phyloP scores from a whole-genome alignment of 2,113 vertebrate species.

The Bos javanicus region DNA sequence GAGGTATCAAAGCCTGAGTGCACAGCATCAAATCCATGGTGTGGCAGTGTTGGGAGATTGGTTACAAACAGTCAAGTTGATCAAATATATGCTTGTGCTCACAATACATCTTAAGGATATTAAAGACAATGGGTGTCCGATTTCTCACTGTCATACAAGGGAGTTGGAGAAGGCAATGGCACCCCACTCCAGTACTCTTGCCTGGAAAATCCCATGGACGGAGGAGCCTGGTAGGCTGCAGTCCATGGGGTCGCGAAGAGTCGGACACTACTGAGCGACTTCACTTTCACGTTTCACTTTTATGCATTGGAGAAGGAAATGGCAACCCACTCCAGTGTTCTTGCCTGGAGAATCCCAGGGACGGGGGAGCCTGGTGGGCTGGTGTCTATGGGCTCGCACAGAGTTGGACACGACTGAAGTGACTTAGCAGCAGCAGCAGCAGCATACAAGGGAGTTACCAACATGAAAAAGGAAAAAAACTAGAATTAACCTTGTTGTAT shows the following conservation, averaged over 20 bases:
- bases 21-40: background rate
- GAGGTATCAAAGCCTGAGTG: background rate
- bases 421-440: background rate
- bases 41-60: background rate
- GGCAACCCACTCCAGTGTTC: background rate
- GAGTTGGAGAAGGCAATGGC: background rate
- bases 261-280: accelerated
- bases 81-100: background rate
- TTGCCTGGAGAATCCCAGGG: background rate
- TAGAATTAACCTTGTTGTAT: background rate
- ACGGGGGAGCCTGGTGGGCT: background rate
- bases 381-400: accelerated
- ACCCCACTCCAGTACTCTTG: background rate
- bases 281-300: background rate
- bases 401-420: accelerated
- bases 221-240: background rate
- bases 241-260: background rate
- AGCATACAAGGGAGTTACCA: background rate
- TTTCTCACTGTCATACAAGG: background rate
- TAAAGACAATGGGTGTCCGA: background rate
- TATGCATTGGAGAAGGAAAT: background rate
- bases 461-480: background rate
- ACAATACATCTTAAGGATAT: background rate
- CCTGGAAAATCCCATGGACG: background rate
- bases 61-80: background rate